Conservation (phyloP, 2,888 invertebrate genomes). For the Andrena hattorfiana region DNA sequence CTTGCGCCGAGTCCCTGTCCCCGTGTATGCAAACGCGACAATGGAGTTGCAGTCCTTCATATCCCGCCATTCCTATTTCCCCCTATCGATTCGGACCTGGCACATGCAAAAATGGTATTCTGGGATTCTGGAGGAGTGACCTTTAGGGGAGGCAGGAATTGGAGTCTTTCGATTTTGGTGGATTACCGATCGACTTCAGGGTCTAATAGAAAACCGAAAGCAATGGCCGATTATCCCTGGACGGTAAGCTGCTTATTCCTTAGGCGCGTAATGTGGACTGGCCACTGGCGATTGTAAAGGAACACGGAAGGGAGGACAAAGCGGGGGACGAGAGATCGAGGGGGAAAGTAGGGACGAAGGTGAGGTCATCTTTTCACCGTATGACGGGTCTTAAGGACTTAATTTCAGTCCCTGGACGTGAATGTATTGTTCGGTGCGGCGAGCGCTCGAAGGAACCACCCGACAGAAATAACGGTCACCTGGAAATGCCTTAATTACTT, state of each 20-base stretch:
- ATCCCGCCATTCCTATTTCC: slow-evolving; percentile 16
- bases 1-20: slow-evolving; percentile 26
- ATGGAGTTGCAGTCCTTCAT: slow-evolving; percentile 32
- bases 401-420: slow-evolving; percentile 45
- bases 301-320: too few relatives aligned
- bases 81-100: slow-evolving; percentile 10
- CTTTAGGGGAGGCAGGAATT: too few relatives aligned
- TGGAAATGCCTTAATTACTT: slow-evolving; percentile 25
- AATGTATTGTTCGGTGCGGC: slow-evolving; percentile 41
- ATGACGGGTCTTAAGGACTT: slow-evolving; percentile 41
- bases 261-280: too few relatives aligned
- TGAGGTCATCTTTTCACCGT: slow-evolving; percentile 31
- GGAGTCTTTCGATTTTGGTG: too few relatives aligned
- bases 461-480: not conserved
- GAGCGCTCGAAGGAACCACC: too few relatives aligned
- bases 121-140: not conserved
- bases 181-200: too few relatives aligned
- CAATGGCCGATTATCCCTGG: slow-evolving; percentile 37
- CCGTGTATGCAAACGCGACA: not conserved
- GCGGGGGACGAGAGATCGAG: too few relatives aligned
- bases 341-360: slow-evolving; percentile 7
- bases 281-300: too few relatives aligned
- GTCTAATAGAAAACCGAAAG: slow-evolving; percentile 39
- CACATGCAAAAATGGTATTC: not conserved
- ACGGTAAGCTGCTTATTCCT: too few relatives aligned